A percentile compares a stretch with the other conserved stretches of the same genome.
Conservation (phyloP, 2,888 invertebrate species). For the Watsonalla cultraria region DNA sequence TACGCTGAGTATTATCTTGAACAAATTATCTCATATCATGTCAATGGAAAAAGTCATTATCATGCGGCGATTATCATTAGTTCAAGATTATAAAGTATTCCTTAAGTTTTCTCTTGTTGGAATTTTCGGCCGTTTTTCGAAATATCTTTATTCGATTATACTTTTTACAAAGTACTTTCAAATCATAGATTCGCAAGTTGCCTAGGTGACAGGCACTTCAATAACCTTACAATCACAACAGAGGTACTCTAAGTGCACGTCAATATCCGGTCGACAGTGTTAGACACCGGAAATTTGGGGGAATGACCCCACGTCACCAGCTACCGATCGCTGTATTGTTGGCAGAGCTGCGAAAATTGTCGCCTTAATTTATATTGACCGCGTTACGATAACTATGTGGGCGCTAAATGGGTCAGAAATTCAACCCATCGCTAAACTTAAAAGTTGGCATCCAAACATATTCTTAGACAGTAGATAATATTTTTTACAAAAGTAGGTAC, state of each 20-base stretch:
- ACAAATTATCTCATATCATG: background rate
- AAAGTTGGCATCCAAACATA: too few species aligned
- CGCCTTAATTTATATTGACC: slow-evolving; percentile 26
- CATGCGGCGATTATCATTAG: too few species aligned
- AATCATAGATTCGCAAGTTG: too few species aligned
- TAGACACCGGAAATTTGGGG: slow-evolving; percentile 48
- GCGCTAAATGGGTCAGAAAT: background rate
- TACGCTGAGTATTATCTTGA: background rate
- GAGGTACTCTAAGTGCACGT: slow-evolving; percentile 27
- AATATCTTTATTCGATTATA: too few species aligned
- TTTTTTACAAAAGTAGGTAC: too few species aligned
- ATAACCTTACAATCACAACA: background rate
- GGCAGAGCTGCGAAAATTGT: slow-evolving; percentile 38
- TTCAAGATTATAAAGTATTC: too few species aligned
- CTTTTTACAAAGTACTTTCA: too few species aligned
- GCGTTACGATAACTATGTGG: background rate
- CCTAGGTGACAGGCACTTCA: too few species aligned
- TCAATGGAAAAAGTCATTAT: background rate
- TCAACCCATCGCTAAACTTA: background rate
- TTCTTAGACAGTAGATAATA: too few species aligned
- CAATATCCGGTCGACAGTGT: slow-evolving; percentile 43
- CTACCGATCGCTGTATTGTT: slow-evolving; percentile 26
- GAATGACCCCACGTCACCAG: slow-evolving; percentile 43
- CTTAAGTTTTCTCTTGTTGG: too few species aligned
- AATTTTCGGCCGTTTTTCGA: too few species aligned